A percentile compares a stretch with the other conserved stretches of the same genome.
Evolutionary conservation across 92 coral and sea anemone species (phyloP).

Genomic region (Paramuricea clavata): DNA sequence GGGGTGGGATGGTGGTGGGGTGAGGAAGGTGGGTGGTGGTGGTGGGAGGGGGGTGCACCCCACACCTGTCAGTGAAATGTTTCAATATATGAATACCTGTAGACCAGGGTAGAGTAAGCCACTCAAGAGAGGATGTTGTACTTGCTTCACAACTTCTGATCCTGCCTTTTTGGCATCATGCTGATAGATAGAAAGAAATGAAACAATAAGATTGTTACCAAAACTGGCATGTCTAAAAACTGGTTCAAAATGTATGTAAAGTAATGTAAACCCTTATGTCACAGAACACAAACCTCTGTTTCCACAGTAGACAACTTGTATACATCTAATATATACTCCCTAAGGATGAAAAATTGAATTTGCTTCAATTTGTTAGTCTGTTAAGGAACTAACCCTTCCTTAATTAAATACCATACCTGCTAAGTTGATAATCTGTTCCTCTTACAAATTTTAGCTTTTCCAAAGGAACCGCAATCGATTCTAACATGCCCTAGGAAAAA

Average conservation of each 20-base stretch:
- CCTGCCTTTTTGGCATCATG: conserved; percentile 99
- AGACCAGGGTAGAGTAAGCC: conserved; percentile 94
- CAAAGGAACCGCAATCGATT: conserved; percentile 91
- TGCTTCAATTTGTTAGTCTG: not conserved
- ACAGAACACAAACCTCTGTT: conserved; percentile 82
- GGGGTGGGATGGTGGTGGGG: no score
- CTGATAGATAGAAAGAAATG: conserved; percentile 44
- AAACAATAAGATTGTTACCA: not conserved
- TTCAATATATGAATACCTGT: conserved; percentile 67
- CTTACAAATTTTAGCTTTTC: conserved; percentile 89
- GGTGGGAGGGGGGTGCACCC: no score
- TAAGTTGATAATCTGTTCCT: conserved; percentile 91
- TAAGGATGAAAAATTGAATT: conserved; percentile 20
- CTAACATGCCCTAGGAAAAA: conserved; percentile 82
- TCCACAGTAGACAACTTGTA: conserved; percentile 88
- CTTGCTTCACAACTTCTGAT: conserved; percentile 98
- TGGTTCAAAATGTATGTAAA: not conserved
- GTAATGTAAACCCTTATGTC: not conserved
- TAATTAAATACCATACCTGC: conserved; percentile 64
- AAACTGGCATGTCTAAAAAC: not conserved
- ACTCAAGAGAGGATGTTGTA: conserved; percentile 95
- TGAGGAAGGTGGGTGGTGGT: no score
- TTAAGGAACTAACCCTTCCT: not conserved
- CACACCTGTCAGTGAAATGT: not conserved
- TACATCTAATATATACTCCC: conserved; percentile 92